Percentiles rank a stretch among this genome's conserved stretches.
Conservation (phyloP, 2,797 vertebrate species). For the Hemitrygon akajei region DNA sequence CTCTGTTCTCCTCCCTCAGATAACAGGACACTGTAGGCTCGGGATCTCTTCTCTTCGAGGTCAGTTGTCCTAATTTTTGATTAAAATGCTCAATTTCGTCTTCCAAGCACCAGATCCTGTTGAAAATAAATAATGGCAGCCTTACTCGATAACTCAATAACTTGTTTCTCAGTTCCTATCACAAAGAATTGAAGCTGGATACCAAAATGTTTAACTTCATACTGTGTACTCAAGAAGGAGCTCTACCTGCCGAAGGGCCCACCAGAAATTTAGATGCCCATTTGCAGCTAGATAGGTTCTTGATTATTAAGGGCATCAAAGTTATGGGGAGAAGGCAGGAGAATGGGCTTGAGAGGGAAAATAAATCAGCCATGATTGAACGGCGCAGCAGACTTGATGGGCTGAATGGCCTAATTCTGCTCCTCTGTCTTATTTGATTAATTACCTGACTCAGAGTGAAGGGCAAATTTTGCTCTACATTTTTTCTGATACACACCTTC, state of each 20-base stretch:
- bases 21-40: neutral
- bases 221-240: neutral
- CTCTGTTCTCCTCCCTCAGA: neutral
- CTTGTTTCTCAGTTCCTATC: neutral
- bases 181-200: neutral
- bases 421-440: too few relatives aligned
- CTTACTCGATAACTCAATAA: neutral
- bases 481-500: neutral
- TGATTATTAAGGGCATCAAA: too few relatives aligned
- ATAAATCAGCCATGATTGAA: too few relatives aligned
- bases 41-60: neutral
- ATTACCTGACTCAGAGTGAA: too few relatives aligned
- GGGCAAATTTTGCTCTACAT: neutral
- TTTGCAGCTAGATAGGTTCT: neutral
- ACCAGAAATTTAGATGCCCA: neutral
- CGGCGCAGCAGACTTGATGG: too few relatives aligned
- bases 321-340: too few relatives aligned
- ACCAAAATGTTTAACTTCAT: neutral
- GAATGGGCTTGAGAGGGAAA: too few relatives aligned
- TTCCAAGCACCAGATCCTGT: constrained; percentile 29
- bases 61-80: constrained; percentile 3
- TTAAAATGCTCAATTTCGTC: neutral
- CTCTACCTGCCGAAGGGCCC: neutral
- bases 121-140: neutral
- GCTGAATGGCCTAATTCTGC: too few relatives aligned